phyloP scores from a whole-genome alignment of 2,797 vertebrate genomes.

The Hemitrygon akajei region DNA sequence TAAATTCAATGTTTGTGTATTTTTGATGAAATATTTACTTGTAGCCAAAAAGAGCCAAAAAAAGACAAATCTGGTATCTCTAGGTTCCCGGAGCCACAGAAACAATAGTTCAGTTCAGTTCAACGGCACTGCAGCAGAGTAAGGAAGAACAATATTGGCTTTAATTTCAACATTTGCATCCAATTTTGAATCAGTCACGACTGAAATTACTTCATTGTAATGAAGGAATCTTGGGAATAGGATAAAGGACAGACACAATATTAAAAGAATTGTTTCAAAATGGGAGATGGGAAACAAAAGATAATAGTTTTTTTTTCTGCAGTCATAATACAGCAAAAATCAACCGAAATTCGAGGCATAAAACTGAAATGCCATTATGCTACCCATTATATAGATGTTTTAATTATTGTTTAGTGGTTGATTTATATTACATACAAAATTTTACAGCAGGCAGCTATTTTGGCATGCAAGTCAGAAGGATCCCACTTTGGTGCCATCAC shows the following conservation, averaged over 20 bases:
- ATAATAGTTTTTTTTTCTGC: background rate
- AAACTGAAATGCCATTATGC: background rate
- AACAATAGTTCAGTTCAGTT: background rate
- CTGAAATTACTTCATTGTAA: background rate
- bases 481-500: background rate
- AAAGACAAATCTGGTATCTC: background rate
- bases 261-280: background rate
- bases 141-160: background rate
- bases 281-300: background rate
- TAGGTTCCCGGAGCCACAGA: background rate
- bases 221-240: background rate
- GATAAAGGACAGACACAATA: background rate
- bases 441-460: background rate
- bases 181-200: background rate
- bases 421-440: background rate
- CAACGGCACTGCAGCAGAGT: background rate
- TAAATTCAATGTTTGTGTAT: background rate
- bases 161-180: background rate
- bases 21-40: background rate
- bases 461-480: background rate
- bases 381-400: background rate
- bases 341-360: background rate
- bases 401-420: background rate
- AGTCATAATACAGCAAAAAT: background rate
- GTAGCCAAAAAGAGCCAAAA: background rate